Evolutionary conservation across 2,797 vertebrate genomes (phyloP).

Genomic region (Naso thynnoides): DNA sequence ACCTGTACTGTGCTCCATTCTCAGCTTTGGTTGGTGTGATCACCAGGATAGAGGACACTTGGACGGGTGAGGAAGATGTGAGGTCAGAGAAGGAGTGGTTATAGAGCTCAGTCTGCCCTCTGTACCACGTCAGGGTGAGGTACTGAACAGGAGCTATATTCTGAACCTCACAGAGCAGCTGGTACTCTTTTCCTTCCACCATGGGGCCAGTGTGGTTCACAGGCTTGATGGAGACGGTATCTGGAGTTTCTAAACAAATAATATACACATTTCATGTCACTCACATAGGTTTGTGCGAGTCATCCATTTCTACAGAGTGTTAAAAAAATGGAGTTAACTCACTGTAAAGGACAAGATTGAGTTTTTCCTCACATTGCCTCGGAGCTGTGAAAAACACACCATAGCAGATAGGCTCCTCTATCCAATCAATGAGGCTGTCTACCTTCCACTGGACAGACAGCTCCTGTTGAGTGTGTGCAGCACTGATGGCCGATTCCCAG

Average conservation of each 20-base stretch:
- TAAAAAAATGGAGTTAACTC: slow-evolving; percentile 59
- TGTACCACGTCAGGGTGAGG: slow-evolving; percentile 86
- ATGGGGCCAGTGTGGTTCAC: slow-evolving; percentile 84
- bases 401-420: slow-evolving; percentile 88
- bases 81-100: slow-evolving; percentile 86
- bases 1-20: slow-evolving; percentile 78
- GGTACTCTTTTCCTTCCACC: slow-evolving; percentile 84
- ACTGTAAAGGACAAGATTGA: slow-evolving; percentile 88
- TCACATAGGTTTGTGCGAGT: background rate
- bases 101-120: slow-evolving; percentile 83
- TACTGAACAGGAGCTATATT: slow-evolving; percentile 89
- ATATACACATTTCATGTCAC: slow-evolving; percentile 26
- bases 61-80: slow-evolving; percentile 83
- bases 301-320: background rate
- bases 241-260: slow-evolving; percentile 81
- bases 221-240: slow-evolving; percentile 83
- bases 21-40: slow-evolving; percentile 81
- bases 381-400: slow-evolving; percentile 88
- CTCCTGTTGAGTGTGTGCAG: slow-evolving; percentile 81
- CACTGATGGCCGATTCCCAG: slow-evolving; percentile 85
- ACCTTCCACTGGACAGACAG: slow-evolving; percentile 85
- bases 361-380: slow-evolving; percentile 87
- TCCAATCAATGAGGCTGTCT: slow-evolving; percentile 88
- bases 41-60: slow-evolving; percentile 86
- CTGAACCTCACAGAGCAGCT: slow-evolving; percentile 87